A percentile compares a stretch with the other conserved stretches of the same genome.
phyloP scores from a whole-genome alignment of 2,797 vertebrate genomes.

The Ara ararauna region DNA sequence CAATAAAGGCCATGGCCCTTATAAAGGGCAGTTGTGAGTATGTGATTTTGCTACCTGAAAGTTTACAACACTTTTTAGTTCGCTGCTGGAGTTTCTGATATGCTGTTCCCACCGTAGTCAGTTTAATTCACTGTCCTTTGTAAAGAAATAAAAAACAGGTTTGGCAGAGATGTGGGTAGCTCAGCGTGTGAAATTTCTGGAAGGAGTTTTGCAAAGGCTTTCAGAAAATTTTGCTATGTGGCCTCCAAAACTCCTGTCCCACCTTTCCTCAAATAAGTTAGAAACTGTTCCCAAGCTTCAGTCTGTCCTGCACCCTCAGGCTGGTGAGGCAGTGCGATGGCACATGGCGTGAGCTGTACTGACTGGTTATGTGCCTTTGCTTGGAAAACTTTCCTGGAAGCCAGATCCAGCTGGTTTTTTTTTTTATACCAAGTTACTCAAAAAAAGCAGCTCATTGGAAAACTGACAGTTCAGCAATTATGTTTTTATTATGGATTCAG shows the following conservation, averaged over 20 bases:
- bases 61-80: background rate
- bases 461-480: background rate
- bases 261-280: background rate
- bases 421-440: background rate
- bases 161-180: background rate
- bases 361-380: fast-evolving
- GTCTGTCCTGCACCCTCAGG: fast-evolving
- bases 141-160: background rate
- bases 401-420: background rate
- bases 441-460: background rate
- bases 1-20: background rate
- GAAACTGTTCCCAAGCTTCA: background rate
- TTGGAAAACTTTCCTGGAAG: background rate
- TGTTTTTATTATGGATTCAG: background rate
- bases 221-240: background rate
- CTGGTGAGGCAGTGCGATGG: fast-evolving
- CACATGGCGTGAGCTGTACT: background rate
- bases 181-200: background rate
- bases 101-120: background rate
- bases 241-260: background rate
- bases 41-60: background rate
- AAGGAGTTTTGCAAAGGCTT: background rate
- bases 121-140: background rate
- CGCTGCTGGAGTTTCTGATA: background rate
- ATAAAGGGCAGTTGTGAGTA: background rate